Base-by-base conservation (phyloP, 1,140 invertebrate genomes). In the Pseudomyrmex concolor region DNA sequence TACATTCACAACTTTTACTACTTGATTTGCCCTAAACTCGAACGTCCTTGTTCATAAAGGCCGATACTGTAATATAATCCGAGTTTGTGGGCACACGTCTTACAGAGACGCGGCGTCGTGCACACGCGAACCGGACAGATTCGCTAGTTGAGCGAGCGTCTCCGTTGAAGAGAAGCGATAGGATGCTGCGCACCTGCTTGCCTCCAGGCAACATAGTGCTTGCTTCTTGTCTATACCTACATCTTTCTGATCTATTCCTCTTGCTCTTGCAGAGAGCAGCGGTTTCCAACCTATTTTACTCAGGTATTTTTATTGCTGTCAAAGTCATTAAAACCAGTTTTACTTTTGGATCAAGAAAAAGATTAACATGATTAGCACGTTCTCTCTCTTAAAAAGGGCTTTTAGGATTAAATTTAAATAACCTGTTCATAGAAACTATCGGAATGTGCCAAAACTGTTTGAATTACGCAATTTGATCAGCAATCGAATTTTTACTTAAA, bases 131-230 rank as follows among this genome's bases (percentile, higher is more conserved):
- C 34, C 76, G 66, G 68, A 80, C 76, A 80, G 76, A 60, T 80
- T 80, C 66, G 54, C 76, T 45, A 59, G 70, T 55, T 51, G 51
- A 60, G 72, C 22, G 57, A 83, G 66, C 67, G 62, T 59, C 71
- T 67, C 22, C 72, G 17, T 57, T 74, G 74, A 81, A 17, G 84
- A 81, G 68, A 86, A 63, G 66, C 80, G 81, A 90, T 81, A 88
- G 87, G 89, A 86, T 84, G 84, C 83, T 82, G 87, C 84, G 90
- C 91, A 91, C 91, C 91, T 92, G 91, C 90, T 90, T 82, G 91
- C 91, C 90, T 73, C 81, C 22, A 82, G 90, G 90, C 89, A 87
- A 87, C 73, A 43, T 34, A 68, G 73, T 72, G 60, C 83, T 62
- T 76, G 67, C 83, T 87, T 84, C 83, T 89, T 78, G 80, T 66